Conservation (phyloP, 2,888 invertebrate genomes). For the Chorisops tibialis region DNA sequence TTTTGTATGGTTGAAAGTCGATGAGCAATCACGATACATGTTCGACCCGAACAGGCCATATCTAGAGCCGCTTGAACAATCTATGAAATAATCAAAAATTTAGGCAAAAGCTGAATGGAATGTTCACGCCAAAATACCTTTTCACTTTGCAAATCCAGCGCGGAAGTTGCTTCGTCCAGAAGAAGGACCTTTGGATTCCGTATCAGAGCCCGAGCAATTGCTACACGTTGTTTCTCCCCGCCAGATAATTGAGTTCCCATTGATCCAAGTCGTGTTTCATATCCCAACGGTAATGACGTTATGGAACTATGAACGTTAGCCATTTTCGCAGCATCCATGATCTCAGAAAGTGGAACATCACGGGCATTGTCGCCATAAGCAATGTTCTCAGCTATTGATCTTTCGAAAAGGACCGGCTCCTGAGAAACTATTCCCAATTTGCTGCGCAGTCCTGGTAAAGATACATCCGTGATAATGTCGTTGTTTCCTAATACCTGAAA, state of each 20-base stretch:
- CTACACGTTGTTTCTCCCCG: conserved; percentile 82
- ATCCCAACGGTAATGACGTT: conserved; percentile 69
- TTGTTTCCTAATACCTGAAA: conserved; percentile 53
- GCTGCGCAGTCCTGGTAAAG: conserved; percentile 62
- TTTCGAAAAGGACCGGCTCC: conserved; percentile 84
- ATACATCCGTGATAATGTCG: conserved; percentile 57
- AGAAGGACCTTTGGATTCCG: conserved; percentile 67
- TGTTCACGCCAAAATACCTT: conserved; percentile 53
- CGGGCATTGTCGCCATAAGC: conserved; percentile 80
- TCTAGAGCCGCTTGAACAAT: conserved; percentile 82
- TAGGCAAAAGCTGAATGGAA: neutral
- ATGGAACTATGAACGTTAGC: conserved; percentile 87
- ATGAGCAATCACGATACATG: conserved; percentile 84
- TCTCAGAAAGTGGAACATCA: conserved; percentile 62
- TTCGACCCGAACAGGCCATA: conserved; percentile 73
- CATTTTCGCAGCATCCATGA: conserved; percentile 72
- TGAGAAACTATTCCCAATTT: conserved; percentile 86
- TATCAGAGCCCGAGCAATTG: conserved; percentile 73
- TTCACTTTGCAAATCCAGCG: conserved; percentile 72
- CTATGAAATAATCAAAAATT: conserved; percentile 34
- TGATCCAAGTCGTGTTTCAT: conserved; percentile 69
- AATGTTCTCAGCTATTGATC: conserved; percentile 85
- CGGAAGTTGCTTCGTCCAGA: conserved; percentile 75
- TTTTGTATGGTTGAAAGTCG: conserved; percentile 77
- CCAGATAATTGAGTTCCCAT: conserved; percentile 75